Percentiles rank a stretch among this genome's conserved stretches.
These are phyloP conservation scores for Zygothrica quintamaculata DNA, from an alignment of 2,888 invertebrate species.

Conservation along the genomic window DNA sequence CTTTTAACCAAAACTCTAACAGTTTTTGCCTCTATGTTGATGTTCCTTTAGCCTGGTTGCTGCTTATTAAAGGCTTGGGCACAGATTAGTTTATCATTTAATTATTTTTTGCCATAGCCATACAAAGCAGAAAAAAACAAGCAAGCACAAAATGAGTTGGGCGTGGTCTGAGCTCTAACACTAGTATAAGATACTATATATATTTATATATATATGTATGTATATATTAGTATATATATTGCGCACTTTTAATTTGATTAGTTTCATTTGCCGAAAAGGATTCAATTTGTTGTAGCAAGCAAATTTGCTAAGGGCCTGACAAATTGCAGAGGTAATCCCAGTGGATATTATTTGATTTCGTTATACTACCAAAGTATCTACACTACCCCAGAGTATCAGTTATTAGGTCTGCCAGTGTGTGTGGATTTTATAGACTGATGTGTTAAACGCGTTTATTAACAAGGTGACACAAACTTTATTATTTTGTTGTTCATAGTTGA, in stretches of 20 bases:
- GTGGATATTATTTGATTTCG: slow-evolving; percentile 54
- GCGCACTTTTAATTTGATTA: slow-evolving; percentile 72
- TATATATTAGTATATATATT: slow-evolving; percentile 25
- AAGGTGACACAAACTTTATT: background rate
- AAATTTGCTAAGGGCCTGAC: slow-evolving; percentile 39
- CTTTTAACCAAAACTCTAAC: slow-evolving; percentile 46
- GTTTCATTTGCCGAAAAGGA: slow-evolving; percentile 73
- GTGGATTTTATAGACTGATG: slow-evolving; percentile 41
- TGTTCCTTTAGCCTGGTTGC: slow-evolving; percentile 28
- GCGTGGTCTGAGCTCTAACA: slow-evolving; percentile 15
- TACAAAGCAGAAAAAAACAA: slow-evolving; percentile 24
- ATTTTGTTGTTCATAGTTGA: background rate
- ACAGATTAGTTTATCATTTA: slow-evolving; percentile 84
- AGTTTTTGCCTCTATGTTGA: slow-evolving; percentile 33
- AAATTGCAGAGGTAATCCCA: slow-evolving; percentile 57
- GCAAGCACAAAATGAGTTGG: slow-evolving; percentile 14
- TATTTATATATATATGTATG: slow-evolving; percentile 10
- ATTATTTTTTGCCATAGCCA: slow-evolving; percentile 77
- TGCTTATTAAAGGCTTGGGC: slow-evolving; percentile 76
- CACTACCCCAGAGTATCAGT: too few relatives aligned
- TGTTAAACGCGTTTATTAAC: slow-evolving; percentile 25
- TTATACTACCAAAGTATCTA: slow-evolving; percentile 29
- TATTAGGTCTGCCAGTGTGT: too few relatives aligned
- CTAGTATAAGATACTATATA: background rate
- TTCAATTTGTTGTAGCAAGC: slow-evolving; percentile 60